Percentiles rank a stretch among this genome's conserved stretches.
These are phyloP conservation scores for Drosophila albomicans DNA, from an alignment of 1,140 invertebrate genomes.

Conservation along the genomic window DNA sequence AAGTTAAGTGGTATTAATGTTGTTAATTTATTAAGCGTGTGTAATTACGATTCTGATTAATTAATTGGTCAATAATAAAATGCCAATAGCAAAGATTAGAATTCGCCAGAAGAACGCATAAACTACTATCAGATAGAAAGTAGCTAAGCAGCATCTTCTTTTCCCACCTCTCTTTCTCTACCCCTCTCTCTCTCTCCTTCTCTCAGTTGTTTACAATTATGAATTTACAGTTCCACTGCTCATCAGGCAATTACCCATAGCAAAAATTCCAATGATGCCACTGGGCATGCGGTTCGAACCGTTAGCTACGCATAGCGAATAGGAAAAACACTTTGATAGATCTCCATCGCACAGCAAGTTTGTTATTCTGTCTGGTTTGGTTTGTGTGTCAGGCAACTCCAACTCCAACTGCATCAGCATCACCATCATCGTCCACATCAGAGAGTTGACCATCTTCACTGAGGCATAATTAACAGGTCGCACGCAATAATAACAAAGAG, in stretches of 20 bases:
- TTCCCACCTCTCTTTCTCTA: neutral
- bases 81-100: neutral
- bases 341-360: slow-evolving; percentile 2
- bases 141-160: slow-evolving; percentile 12
- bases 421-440: neutral
- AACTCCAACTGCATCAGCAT: slow-evolving; percentile 31
- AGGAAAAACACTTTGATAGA: slow-evolving; percentile 23
- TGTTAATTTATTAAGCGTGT: no score
- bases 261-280: slow-evolving; percentile 45
- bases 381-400: slow-evolving; percentile 51
- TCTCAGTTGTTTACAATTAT: slow-evolving; percentile 24
- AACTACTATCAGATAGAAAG: slow-evolving; percentile 1
- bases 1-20: no score
- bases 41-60: no score
- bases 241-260: slow-evolving; percentile 36
- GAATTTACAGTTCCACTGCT: slow-evolving; percentile 41
- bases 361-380: slow-evolving; percentile 7
- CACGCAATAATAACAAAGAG: slow-evolving; percentile 50
- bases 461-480: slow-evolving; percentile 75
- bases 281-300: slow-evolving; percentile 33
- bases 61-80: no score
- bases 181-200: neutral
- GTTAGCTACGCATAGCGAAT: slow-evolving; percentile 51
- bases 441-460: slow-evolving; percentile 60
- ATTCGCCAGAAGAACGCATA: neutral